Percentiles rank a stretch among this genome's conserved stretches.
Evolutionary conservation across 1,140 invertebrate species (phyloP).

Genomic region (Marisa cornuarietis): DNA sequence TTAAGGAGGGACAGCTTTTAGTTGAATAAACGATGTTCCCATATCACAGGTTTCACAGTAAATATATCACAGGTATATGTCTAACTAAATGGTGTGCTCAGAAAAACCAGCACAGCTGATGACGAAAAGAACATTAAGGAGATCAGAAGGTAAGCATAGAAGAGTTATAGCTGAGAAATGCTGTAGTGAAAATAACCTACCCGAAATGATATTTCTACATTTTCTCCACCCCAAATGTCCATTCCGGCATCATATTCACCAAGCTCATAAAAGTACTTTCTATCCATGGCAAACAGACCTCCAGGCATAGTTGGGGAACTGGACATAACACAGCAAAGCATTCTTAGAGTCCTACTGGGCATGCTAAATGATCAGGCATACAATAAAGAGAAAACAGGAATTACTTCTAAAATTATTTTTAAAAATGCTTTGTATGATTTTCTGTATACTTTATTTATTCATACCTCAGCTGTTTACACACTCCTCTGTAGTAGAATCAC

Average conservation of each 20-base stretch:
- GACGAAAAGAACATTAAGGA: neutral
- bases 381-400: too few relatives aligned
- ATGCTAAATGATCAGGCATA: too few relatives aligned
- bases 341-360: neutral
- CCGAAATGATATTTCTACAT: conserved; percentile 99
- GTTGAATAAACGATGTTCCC: too few relatives aligned
- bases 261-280: conserved; percentile 86
- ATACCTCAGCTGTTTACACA: too few relatives aligned
- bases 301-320: conserved; percentile 73
- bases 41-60: too few relatives aligned
- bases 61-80: too few relatives aligned
- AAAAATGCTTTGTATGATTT: too few relatives aligned
- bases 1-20: too few relatives aligned
- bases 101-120: neutral
- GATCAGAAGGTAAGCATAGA: neutral
- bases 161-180: too few relatives aligned
- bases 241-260: conserved; percentile 74
- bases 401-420: too few relatives aligned
- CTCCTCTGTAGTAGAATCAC: too few relatives aligned
- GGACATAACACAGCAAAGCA: neutral
- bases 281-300: conserved; percentile 90
- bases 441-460: too few relatives aligned
- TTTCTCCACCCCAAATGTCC: conserved; percentile 89
- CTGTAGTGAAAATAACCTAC: conserved; percentile 65
- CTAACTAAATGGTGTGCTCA: neutral